Conservation (phyloP, 2,888 invertebrate species). For the Protonemura montana region DNA sequence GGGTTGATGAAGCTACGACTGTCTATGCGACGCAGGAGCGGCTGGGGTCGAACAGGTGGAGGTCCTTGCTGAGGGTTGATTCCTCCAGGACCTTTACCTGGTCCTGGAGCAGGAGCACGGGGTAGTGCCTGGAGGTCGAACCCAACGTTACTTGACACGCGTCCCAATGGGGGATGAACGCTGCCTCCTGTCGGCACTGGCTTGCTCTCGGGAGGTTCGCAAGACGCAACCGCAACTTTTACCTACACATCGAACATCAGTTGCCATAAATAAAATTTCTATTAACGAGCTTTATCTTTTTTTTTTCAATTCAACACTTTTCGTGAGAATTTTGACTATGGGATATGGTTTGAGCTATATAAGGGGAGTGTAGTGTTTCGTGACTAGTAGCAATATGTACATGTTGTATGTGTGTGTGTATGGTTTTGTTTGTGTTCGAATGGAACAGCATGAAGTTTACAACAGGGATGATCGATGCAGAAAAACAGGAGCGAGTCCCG, state of each 20-base stretch:
- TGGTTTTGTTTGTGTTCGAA: not conserved
- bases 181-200: not conserved
- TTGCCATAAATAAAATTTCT: not conserved
- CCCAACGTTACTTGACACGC: conserved; percentile 28
- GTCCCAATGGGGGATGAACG: conserved; percentile 31
- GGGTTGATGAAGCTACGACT: conserved; percentile 40
- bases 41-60: conserved; percentile 37
- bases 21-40: conserved; percentile 41
- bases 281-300: not conserved
- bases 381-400: not conserved
- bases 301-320: not conserved
- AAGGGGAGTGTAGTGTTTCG: not conserved
- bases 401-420: too few relatives aligned
- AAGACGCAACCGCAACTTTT: conserved; percentile 12
- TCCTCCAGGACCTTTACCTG: conserved; percentile 28
- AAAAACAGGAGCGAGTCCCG: not conserved
- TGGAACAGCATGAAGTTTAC: not conserved
- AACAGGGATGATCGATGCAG: conserved; percentile 3
- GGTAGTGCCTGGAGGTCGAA: conserved; percentile 25
- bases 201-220: not conserved
- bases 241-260: conserved; percentile 18
- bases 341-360: not conserved
- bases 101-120: conserved; percentile 31
- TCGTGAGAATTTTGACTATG: not conserved
- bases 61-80: conserved; percentile 41